Conservation (phyloP, 2,888 invertebrate genomes). For the Cyclophora punctaria region DNA sequence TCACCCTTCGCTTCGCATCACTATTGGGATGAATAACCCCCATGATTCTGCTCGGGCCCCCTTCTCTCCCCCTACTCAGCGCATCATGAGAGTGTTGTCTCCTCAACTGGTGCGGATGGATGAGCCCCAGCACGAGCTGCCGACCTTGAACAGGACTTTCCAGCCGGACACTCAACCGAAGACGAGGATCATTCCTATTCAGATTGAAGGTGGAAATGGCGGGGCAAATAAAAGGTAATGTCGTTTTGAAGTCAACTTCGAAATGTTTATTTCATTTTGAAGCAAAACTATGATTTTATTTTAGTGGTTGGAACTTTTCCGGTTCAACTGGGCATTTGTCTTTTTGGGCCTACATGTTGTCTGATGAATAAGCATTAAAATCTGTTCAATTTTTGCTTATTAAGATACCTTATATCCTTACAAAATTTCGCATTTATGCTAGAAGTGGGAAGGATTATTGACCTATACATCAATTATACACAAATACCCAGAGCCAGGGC, state of each 20-base stretch:
- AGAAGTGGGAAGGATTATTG: no score
- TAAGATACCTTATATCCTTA: constrained; percentile 1
- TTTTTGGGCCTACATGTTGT: no score
- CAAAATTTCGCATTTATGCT: no score
- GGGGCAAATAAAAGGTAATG: constrained; percentile 60
- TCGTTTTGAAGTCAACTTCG: neutral
- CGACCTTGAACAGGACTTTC: constrained; percentile 50
- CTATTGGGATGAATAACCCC: constrained; percentile 58
- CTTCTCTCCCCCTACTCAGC: constrained; percentile 67
- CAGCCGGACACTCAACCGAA: constrained; percentile 56
- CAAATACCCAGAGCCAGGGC: no score
- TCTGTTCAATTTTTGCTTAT: neutral
- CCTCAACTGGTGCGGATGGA: constrained; percentile 71
- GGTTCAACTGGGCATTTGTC: no score
- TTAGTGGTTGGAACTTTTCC: no score
- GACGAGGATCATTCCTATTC: constrained; percentile 77
- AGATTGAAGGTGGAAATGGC: constrained; percentile 68
- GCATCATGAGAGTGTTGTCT: constrained; percentile 67
- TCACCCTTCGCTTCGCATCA: constrained; percentile 57
- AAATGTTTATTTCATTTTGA: no score
- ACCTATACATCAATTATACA: no score
- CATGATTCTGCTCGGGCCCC: constrained; percentile 37
- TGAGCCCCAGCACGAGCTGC: constrained; percentile 56
- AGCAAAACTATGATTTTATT: no score
- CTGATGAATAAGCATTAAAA: no score